These are phyloP conservation scores for Omphaloscelis lunosa DNA, from an alignment of 2,888 invertebrate genomes.

Conservation along the genomic window DNA sequence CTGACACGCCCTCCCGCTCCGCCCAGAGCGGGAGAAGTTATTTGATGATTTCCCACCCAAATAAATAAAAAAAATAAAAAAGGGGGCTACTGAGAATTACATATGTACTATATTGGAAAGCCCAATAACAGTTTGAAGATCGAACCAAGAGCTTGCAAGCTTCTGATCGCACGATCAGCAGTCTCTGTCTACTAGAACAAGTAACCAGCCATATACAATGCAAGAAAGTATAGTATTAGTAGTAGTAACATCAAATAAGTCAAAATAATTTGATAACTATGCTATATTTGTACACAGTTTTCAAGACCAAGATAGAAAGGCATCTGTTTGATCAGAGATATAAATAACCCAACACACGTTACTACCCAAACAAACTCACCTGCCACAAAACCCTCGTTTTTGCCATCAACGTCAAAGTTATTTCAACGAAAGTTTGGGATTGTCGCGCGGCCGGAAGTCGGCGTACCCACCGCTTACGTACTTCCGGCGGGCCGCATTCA, in stretches of 20 bases:
- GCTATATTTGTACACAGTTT: neutral
- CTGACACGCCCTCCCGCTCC: no score
- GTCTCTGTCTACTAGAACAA: no score
- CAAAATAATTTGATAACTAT: neutral
- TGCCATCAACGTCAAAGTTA: conserved; percentile 63
- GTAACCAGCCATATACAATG: neutral
- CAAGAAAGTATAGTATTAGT: neutral
- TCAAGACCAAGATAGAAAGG: neutral
- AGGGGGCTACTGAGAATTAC: neutral
- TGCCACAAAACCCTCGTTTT: conserved; percentile 52
- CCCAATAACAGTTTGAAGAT: neutral
- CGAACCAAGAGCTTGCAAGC: neutral
- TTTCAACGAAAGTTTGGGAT: conserved; percentile 63
- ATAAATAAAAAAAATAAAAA: no score
- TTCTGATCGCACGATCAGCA: neutral
- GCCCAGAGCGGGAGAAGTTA: no score
- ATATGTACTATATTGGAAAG: neutral
- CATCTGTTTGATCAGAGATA: neutral
- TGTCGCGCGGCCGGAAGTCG: conserved; percentile 66
- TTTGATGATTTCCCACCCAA: no score
- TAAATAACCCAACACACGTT: neutral
- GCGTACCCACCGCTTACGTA: conserved; percentile 60
- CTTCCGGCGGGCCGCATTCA: conserved; percentile 65
- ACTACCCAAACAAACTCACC: conserved; percentile 18
- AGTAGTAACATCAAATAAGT: neutral